Percentiles rank a stretch among this genome's conserved stretches.
Conservation (phyloP, 2,113 vertebrate genomes). For the Oreocharis arfaki region DNA sequence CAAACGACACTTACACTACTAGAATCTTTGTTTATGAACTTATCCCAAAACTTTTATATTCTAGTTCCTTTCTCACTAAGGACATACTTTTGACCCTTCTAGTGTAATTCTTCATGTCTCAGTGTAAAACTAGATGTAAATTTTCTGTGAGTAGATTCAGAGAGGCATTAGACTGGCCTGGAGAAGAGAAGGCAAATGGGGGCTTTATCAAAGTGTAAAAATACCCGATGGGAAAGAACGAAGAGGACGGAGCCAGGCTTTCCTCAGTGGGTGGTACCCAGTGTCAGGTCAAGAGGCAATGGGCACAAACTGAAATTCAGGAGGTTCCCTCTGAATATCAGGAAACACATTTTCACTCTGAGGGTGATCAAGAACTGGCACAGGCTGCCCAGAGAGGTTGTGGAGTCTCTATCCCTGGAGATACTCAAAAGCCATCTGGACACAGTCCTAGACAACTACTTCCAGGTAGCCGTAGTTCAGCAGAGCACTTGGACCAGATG, state of each 20-base stretch:
- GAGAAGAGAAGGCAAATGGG: not conserved
- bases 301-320: not conserved
- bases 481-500: not conserved
- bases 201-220: not conserved
- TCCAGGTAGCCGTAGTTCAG: not conserved
- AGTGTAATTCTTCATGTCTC: not conserved
- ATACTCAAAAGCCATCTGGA: not conserved
- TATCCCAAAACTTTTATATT: not conserved
- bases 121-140: not conserved
- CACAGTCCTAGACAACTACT: accelerated
- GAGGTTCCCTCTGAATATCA: not conserved
- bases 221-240: not conserved
- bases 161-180: not conserved
- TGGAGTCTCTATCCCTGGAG: not conserved
- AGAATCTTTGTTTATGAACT: not conserved
- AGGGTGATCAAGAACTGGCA: not conserved
- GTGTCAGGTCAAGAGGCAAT: not conserved
- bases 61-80: not conserved
- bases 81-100: not conserved
- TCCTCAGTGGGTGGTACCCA: not conserved
- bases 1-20: not conserved
- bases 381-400: not conserved
- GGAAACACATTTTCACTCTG: not conserved
- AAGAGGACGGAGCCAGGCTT: not conserved
- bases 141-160: not conserved